phyloP scores from a whole-genome alignment of 2,113 vertebrate genomes.

The Notiomystis cincta region DNA sequence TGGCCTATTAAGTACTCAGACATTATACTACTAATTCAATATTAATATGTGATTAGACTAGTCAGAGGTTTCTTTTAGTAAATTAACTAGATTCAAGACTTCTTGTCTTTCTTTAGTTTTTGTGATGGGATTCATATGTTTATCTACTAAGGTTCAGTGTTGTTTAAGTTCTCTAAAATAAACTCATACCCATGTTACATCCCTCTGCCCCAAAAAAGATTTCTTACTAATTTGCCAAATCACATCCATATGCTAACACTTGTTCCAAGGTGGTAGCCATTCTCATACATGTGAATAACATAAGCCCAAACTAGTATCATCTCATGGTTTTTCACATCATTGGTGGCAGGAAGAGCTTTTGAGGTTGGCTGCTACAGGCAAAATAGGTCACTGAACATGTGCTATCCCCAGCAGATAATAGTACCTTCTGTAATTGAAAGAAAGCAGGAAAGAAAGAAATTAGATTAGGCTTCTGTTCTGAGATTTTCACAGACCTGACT shows the following conservation, averaged over 20 bases:
- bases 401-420: background rate
- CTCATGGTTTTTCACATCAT: background rate
- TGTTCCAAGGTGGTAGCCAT: background rate
- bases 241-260: fast-evolving
- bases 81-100: background rate
- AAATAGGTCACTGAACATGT: background rate
- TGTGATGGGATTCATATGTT: background rate
- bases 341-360: background rate
- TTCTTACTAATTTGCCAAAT: background rate
- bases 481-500: background rate
- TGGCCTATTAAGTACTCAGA: background rate
- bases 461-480: background rate
- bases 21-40: background rate
- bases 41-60: background rate
- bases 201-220: background rate
- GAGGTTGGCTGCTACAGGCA: background rate
- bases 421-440: background rate
- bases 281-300: background rate
- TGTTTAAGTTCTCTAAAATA: background rate
- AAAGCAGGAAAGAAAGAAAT: background rate
- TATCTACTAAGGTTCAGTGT: background rate
- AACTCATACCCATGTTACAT: background rate
- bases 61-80: background rate
- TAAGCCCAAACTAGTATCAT: background rate
- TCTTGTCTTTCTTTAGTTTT: background rate